These are phyloP conservation scores for Parazoanthus swiftii DNA, from an alignment of 92 coral and sea anemone species.

Conservation along the genomic window DNA sequence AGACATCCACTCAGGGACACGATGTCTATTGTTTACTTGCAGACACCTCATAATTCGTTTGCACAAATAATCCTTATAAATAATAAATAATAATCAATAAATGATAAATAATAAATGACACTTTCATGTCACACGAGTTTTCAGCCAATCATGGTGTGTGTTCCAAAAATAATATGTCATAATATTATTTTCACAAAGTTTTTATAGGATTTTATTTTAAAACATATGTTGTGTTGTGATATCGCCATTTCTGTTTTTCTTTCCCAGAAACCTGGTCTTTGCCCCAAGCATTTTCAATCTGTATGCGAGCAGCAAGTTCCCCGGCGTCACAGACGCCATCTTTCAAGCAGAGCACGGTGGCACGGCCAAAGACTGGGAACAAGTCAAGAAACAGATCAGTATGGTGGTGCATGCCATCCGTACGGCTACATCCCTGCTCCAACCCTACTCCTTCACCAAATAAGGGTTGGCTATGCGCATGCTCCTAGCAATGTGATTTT, in stretches of 20 bases:
- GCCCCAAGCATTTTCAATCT: constrained; percentile 68
- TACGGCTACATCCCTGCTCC: constrained; percentile 58
- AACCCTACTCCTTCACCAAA: constrained; percentile 23
- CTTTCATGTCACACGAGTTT: too few species aligned
- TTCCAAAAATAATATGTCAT: too few species aligned
- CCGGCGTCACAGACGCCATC: constrained; percentile 86
- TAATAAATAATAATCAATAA: too few species aligned
- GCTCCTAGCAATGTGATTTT: background rate
- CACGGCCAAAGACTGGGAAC: constrained; percentile 64
- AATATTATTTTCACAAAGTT: too few species aligned
- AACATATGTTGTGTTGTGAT: background rate
- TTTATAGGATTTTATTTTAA: background rate
- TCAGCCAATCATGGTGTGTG: too few species aligned
- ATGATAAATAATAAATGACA: too few species aligned
- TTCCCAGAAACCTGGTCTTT: constrained; percentile 71
- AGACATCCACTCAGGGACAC: too few species aligned
- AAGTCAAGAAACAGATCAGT: constrained; percentile 71
- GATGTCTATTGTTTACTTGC: too few species aligned
- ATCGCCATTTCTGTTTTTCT: background rate
- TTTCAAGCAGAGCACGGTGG: constrained; percentile 47
- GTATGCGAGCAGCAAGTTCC: constrained; percentile 65
- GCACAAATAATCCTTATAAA: too few species aligned
- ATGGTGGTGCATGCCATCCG: constrained; percentile 75
- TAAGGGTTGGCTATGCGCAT: background rate
- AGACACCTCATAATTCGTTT: too few species aligned